These are phyloP conservation scores for Callocephalon fimbriatum DNA, from an alignment of 2,113 vertebrate species.

Conservation along the genomic window DNA sequence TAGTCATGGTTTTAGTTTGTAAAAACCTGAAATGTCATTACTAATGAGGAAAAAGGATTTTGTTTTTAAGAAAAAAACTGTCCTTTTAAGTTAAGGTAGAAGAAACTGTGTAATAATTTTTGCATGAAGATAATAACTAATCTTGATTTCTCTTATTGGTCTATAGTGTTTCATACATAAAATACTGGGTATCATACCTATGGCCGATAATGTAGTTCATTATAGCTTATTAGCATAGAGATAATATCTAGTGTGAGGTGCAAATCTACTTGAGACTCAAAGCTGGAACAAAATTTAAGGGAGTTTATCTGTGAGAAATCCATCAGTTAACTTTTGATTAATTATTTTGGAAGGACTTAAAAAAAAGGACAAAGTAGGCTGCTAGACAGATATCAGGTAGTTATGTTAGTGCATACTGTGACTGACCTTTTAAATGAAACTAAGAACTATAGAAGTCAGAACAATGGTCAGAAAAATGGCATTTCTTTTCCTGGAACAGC, in stretches of 20 bases:
- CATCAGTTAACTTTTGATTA: not conserved
- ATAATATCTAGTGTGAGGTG: not conserved
- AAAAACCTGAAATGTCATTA: conserved; percentile 25
- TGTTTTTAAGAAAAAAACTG: conserved; percentile 16
- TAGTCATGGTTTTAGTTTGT: not conserved
- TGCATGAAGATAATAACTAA: not conserved
- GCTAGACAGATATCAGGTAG: not conserved
- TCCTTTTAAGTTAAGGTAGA: not conserved
- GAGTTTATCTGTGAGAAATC: not conserved
- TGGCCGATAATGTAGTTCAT: not conserved
- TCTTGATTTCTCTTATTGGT: not conserved
- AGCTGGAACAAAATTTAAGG: not conserved
- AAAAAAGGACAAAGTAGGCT: not conserved
- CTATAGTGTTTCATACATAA: not conserved
- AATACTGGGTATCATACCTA: not conserved
- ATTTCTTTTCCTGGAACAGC: not conserved
- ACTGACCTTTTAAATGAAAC: not conserved
- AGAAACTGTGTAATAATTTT: not conserved
- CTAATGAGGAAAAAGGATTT: conserved; percentile 22
- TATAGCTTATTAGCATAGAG: not conserved
- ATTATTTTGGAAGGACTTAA: not conserved
- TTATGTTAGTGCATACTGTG: not conserved
- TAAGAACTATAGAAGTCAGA: not conserved
- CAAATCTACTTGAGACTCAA: not conserved
- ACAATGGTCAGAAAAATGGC: not conserved